Evolutionary conservation across 2,797 vertebrate genomes (phyloP).

Genomic region (Chaetodon trifasciatus): DNA sequence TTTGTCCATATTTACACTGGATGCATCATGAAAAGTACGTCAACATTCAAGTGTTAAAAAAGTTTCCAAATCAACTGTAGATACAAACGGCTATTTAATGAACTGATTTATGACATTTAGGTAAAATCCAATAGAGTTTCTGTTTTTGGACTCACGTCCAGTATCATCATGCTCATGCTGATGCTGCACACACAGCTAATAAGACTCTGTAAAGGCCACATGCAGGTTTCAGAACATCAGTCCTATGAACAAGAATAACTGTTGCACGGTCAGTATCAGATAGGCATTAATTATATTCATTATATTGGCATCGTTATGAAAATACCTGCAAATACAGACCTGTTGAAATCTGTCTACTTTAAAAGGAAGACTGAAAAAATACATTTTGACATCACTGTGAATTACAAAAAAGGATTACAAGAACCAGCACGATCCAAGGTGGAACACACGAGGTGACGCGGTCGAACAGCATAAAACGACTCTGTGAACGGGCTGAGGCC

Average conservation of each 20-base stretch:
- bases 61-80: constrained; percentile 43
- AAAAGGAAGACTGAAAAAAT: constrained; percentile 72
- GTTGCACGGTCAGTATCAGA: constrained; percentile 54
- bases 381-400: constrained; percentile 69
- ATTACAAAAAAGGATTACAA: constrained; percentile 53
- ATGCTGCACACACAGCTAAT: constrained; percentile 73
- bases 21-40: constrained; percentile 54
- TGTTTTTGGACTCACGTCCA: constrained; percentile 59
- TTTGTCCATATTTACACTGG: constrained; percentile 56
- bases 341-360: constrained; percentile 57
- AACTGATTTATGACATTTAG: constrained; percentile 50
- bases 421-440: constrained; percentile 57
- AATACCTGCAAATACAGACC: constrained; percentile 75
- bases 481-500: constrained; percentile 38
- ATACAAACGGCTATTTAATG: constrained; percentile 62
- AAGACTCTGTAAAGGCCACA: constrained; percentile 82
- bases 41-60: constrained; percentile 58
- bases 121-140: constrained; percentile 62
- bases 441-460: constrained; percentile 50
- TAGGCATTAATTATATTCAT: constrained; percentile 57
- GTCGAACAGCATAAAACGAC: constrained; percentile 20
- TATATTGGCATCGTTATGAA: constrained; percentile 65
- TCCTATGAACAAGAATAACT: constrained; percentile 51
- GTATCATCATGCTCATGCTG: constrained; percentile 81
- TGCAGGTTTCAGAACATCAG: constrained; percentile 75